Base-by-base conservation (phyloP, 2,113 vertebrate species). In the Apodemus sylvaticus region DNA sequence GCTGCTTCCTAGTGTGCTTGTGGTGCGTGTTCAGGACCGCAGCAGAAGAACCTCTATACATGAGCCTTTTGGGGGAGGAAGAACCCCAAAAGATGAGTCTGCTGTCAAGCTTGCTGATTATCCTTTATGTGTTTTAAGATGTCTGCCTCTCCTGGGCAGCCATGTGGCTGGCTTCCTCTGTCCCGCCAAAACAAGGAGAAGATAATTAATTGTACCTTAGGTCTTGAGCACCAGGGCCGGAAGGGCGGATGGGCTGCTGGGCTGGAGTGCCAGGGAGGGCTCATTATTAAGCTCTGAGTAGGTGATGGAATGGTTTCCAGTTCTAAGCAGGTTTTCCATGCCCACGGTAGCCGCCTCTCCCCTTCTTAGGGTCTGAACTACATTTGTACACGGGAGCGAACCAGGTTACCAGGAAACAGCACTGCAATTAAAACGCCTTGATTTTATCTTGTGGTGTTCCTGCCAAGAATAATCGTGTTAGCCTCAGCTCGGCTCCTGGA, bases 1-100 rank as follows among this genome's bases (percentile, higher is more conserved):
- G 94, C 93, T 97, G 98, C 98, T 98, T 98, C 97, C 98, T 98
- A 98, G 98, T 98, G 98, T 98, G 98, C 98, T 98, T 16, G n/a
- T 29, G 55, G 7, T 42, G 4, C 98, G 98, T 98, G 98, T 98
- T 99, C 98, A 98, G 98, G 98, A 98, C 98, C 97, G 97, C 98
- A 98, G 98, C 98, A 96, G 97, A 97, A 97, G 95, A 98, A 97
- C 98, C 97, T 97, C 98, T 98, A 97, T 96, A 98, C 95, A 96
- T 91, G 96, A 97, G 96, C 96, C 98, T 97, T 48, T 97, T 96
- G 77, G 96, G 73, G 29, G 97, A 92, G 96, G 96, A 82, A 96
- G 66, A 94, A 98, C 90, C 14, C 1, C 94, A 98, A 98, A 97
- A 97, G 98, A 97, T 26, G 96, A 62, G 26, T 48, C 42, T 34